A percentile compares a stretch with the other conserved stretches of the same genome.
Evolutionary conservation across 1,140 invertebrate species (phyloP).

Genomic region (Leptinotarsa defecta): DNA sequence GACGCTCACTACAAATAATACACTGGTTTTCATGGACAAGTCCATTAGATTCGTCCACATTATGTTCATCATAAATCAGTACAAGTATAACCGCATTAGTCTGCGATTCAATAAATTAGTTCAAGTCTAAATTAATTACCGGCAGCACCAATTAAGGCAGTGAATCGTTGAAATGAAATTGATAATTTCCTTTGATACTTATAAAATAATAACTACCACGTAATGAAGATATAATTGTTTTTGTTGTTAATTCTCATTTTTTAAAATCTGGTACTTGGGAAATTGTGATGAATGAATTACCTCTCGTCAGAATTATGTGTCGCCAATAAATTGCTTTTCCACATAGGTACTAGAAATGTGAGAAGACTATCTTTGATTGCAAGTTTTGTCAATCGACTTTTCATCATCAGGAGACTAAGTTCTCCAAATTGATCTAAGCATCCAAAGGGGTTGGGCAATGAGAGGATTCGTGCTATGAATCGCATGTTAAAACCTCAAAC

Average conservation of each 20-base stretch:
- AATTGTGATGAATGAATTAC: too few species aligned
- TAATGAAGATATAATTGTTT: background rate
- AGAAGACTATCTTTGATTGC: too few species aligned
- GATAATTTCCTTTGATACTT: background rate
- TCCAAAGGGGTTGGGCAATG: too few species aligned
- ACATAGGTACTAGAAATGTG: too few species aligned
- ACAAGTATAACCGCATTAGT: background rate
- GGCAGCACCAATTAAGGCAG: background rate
- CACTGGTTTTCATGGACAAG: background rate
- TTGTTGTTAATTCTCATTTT: background rate
- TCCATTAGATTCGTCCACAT: background rate
- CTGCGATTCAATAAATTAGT: background rate
- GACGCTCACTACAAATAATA: background rate
- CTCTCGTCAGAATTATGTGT: too few species aligned
- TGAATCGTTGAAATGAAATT: constrained; percentile 1
- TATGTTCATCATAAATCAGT: background rate
- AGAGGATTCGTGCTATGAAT: too few species aligned
- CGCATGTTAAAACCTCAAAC: too few species aligned
- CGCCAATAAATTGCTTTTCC: too few species aligned
- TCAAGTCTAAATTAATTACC: background rate
- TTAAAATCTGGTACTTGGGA: too few species aligned
- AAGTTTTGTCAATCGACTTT: too few species aligned
- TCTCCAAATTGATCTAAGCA: too few species aligned
- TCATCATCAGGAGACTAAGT: too few species aligned
- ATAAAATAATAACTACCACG: background rate